phyloP scores from a whole-genome alignment of 1,140 invertebrate genomes.

The Meloidogyne hapla region DNA sequence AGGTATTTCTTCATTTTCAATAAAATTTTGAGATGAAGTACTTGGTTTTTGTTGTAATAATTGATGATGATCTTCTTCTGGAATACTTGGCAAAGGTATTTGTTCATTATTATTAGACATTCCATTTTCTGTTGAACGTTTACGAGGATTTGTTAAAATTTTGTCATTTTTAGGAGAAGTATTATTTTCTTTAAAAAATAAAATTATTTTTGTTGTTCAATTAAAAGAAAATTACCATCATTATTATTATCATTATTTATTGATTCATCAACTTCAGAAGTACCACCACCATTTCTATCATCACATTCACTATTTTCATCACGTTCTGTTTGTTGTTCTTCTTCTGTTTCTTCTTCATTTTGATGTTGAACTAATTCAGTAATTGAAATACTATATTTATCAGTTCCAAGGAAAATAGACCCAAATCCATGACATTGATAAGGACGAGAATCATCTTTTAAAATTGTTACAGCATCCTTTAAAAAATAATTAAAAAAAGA shows the following conservation, averaged over 20 bases:
- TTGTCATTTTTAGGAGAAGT: background rate
- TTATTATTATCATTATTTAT: background rate
- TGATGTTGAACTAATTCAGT: conserved; percentile 25
- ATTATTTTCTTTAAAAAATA: background rate
- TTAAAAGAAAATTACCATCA: too few relatives aligned
- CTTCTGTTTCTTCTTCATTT: background rate
- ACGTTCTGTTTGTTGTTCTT: conserved; percentile 5
- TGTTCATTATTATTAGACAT: background rate
- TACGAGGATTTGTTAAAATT: background rate
- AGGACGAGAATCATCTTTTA: conserved; percentile 36
- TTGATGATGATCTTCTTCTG: conserved; percentile 21
- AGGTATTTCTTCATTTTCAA: background rate
- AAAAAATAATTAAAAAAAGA: background rate
- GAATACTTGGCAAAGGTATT: conserved; percentile 11
- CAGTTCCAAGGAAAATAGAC: conserved; percentile 12
- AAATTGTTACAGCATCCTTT: conserved; percentile 40
- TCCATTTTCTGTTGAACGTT: background rate
- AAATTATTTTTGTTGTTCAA: background rate
- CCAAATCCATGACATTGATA: conserved; percentile 41
- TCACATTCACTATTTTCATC: background rate
- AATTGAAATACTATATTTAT: conserved; percentile 21
- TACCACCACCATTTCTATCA: background rate
- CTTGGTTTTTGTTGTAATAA: background rate
- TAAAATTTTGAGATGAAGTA: background rate
- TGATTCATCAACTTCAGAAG: conserved; percentile 3